These are phyloP conservation scores for Lepidostoma basale DNA, from an alignment of 1,140 invertebrate genomes.

Conservation along the genomic window DNA sequence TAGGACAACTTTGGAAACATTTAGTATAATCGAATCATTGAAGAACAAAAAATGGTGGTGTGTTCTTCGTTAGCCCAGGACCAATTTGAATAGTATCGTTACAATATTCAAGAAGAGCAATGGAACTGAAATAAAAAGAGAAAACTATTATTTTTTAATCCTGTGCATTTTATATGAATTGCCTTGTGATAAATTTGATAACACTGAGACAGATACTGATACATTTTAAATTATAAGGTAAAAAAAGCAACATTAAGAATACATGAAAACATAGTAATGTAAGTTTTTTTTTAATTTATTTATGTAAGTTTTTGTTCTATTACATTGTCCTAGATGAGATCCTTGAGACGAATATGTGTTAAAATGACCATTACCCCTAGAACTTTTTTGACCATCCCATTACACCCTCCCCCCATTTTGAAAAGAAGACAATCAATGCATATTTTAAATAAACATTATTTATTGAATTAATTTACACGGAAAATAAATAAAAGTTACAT, in stretches of 20 bases:
- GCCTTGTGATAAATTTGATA: background rate
- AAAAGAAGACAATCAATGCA: too few relatives aligned
- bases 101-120: constrained; percentile 84
- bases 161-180: background rate
- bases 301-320: too few relatives aligned
- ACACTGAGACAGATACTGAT: background rate
- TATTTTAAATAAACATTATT: too few relatives aligned
- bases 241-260: background rate
- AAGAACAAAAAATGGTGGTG: background rate
- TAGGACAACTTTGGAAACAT: background rate
- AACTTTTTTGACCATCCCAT: too few relatives aligned
- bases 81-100: constrained; percentile 79
- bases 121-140: constrained; percentile 79
- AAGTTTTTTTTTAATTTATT: too few relatives aligned
- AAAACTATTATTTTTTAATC: background rate
- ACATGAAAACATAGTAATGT: background rate
- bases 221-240: background rate
- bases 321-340: too few relatives aligned
- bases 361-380: too few relatives aligned
- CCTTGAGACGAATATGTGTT: too few relatives aligned
- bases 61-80: constrained; percentile 67
- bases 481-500: too few relatives aligned
- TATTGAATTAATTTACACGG: too few relatives aligned
- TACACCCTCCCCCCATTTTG: too few relatives aligned
- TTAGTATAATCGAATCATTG: too few relatives aligned